Evolutionary conservation across 1,140 invertebrate species (phyloP).

Genomic region (Cotesia chilonis): DNA sequence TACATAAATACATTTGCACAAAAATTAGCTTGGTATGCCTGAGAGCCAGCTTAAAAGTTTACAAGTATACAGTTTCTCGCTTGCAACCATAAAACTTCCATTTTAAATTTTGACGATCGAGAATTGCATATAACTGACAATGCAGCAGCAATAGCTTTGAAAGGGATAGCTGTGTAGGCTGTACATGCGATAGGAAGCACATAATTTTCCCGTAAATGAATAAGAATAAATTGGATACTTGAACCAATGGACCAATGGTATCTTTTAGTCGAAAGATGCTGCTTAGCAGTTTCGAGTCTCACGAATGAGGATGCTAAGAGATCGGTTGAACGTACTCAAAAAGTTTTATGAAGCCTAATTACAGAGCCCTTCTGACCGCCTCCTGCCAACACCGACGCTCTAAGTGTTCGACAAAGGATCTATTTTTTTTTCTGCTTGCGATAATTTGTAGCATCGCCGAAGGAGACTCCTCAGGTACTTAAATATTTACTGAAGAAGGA

Average conservation of each 20-base stretch:
- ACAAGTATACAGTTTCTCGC: constrained; percentile 15
- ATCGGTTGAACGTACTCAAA: constrained; percentile 25
- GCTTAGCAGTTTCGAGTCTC: neutral
- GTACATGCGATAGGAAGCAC: constrained; percentile 38
- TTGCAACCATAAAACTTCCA: constrained; percentile 30
- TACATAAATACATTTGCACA: constrained; percentile 13
- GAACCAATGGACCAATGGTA: constrained; percentile 51
- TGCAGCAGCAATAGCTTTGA: constrained; percentile 35
- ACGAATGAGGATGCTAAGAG: constrained; percentile 18
- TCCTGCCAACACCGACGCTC: constrained; percentile 56
- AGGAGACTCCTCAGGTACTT: neutral
- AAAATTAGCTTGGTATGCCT: constrained; percentile 44
- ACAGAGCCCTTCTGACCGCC: constrained; percentile 61
- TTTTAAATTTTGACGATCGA: constrained; percentile 49
- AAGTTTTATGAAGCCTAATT: constrained; percentile 65
- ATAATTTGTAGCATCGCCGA: neutral
- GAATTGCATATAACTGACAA: constrained; percentile 41
- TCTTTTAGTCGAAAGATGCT: constrained; percentile 28
- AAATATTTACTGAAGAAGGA: constrained; percentile 1
- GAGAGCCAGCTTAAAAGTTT: constrained; percentile 37
- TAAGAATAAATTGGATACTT: constrained; percentile 62
- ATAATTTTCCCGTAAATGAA: constrained; percentile 64
- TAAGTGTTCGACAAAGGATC: constrained; percentile 53
- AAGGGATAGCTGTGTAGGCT: neutral
- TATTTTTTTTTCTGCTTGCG: constrained; percentile 50